Evolutionary conservation across 2,797 vertebrate genomes (phyloP), one percentile per base, ranked within the genome.

Genomic region (Limnodromus scolopaceus): DNA sequence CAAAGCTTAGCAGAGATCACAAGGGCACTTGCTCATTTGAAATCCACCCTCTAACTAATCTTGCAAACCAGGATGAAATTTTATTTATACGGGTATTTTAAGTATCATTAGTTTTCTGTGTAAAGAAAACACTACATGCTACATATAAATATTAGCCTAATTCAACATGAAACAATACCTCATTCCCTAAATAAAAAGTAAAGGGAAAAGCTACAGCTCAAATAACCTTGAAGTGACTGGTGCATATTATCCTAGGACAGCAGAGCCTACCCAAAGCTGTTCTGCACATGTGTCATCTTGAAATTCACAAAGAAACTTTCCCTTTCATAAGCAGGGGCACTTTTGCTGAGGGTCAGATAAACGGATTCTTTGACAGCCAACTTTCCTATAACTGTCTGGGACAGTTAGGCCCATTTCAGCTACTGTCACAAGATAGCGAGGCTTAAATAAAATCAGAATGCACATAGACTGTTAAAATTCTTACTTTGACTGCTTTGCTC

Each of bases 401-500:
- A 63, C 63, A 86, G 22, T 32, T 8, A 84, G 80, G 86, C 48
- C 77, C 22, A 5, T 88, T 90, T 70, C 86, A 94, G 81, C 28
- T 76, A 92, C 93, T 91, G 83, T 89, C 93, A 96, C 77, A 77
- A 18, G 93, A 91, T 87, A 89, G 96, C 58, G 45, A 89, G 68
- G 92, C 63, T 97, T 95, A 84, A 93, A 93, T 91, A 87, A 95
- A 89, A 95, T 54, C 84, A 96, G 91, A 96, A 95, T 3, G 84
- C 92, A 95, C 78, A 91, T 85, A 95, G 81, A 96, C 95, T 92
- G 30, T 87, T 95, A 95, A 96, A 96, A 91, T 97, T 97, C 96
- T 97, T 96, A 96, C 96, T 97, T 95, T 96, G 95, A 96, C 95
- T 93, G 96, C 92, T 96, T 97, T 97, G 96, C 84, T 97, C 93